Evolutionary conservation across 2,113 vertebrate genomes (phyloP), one percentile per base, ranked within the genome.

Genomic region (Melanerpes formicivorus): DNA sequence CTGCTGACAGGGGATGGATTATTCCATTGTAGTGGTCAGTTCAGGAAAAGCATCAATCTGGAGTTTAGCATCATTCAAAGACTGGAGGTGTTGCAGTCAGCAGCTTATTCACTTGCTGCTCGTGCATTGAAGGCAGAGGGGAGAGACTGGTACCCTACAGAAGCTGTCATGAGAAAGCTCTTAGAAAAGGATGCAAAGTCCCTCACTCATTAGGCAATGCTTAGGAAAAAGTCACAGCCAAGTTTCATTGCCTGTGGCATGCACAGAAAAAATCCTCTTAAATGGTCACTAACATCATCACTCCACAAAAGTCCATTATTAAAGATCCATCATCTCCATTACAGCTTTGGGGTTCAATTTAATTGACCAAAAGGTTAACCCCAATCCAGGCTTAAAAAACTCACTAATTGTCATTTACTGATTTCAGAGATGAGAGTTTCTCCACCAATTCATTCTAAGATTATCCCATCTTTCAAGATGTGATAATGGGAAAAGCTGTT

Each of bases 241-340:
- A 52, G 26, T 85, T 93, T 77, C 50, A 15, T 62, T 77, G 64
- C 84, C 72, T 34, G 32, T 87, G 65, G 75, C 69, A 48, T 26
- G 64, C 59, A 42, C 30, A 48, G 64, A 76, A 83, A 83, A 95
- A 94, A 92, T 74, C 75, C 64, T 82, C 80, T 84, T 93, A 90
- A 84, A 72, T 0, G 0, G 2, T 17, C 42, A 77, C 64, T 63
- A 77, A 56, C 82, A 64, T 83, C 66, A 54, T 44, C 42, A n/a
- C 34, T 87, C 60, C 58, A 46, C 69, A 67, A 14, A 90, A 93
- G 79, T 71, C 79, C 37, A 27, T 87, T 90, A 90, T 52, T 52
- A 62, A 34, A 94, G 90, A 93, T 69, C 80, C 52, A 23, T 87
- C 60, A 15, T 67, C 84, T 93, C 60, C 30, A 44, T 74, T 80